These are phyloP conservation scores for Montipora capitata DNA, from an alignment of 92 coral and sea anemone genomes.

Conservation along the genomic window DNA sequence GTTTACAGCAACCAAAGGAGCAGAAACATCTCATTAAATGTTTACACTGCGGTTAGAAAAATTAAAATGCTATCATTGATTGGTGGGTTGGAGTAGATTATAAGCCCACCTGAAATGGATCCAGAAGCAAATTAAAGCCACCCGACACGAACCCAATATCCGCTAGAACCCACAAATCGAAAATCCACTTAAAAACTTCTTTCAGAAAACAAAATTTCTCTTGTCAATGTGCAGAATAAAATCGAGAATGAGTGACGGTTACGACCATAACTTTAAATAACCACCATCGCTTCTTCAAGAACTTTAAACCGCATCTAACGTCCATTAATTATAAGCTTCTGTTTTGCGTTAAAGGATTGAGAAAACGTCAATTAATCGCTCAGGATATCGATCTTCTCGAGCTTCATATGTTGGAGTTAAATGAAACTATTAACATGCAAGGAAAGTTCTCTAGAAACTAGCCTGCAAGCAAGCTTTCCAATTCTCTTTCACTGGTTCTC, in stretches of 20 bases:
- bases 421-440: no score
- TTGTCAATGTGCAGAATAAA: background rate
- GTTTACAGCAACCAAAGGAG: background rate
- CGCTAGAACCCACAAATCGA: conserved; percentile 35
- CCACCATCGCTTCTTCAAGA: no score
- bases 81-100: conserved; percentile 7
- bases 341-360: no score
- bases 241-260: background rate
- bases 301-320: background rate
- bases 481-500: no score
- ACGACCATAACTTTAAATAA: conserved; percentile 4
- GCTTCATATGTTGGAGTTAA: no score
- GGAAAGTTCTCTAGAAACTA: no score
- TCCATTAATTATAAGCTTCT: conserved; percentile 11
- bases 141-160: conserved; percentile 34
- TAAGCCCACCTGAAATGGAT: background rate
- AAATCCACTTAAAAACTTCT: conserved; percentile 48
- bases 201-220: conserved; percentile 17
- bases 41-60: background rate
- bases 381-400: no score
- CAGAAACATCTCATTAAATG: background rate
- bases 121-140: conserved; percentile 4
- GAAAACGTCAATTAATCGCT: no score
- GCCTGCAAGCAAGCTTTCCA: no score
- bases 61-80: conserved; percentile 1